Conservation (phyloP, 1,140 invertebrate species). For the Tetragnatha versicolor region DNA sequence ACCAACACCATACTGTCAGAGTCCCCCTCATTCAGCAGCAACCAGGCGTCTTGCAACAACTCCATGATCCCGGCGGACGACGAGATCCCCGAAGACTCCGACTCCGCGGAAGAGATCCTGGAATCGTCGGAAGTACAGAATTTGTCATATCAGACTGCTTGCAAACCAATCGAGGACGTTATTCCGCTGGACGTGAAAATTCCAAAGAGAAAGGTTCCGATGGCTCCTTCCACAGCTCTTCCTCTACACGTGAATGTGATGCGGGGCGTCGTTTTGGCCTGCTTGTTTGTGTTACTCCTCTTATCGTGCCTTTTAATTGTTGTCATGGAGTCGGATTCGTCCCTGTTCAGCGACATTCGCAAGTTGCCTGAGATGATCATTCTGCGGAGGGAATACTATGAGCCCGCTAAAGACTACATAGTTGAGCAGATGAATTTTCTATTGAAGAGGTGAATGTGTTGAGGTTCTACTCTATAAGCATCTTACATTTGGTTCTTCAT, state of each 20-base stretch:
- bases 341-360: constrained; percentile 73
- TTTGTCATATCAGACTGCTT: constrained; percentile 4
- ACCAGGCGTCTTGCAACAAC: constrained; percentile 19
- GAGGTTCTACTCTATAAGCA: neutral
- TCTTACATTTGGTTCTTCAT: neutral
- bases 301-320: constrained; percentile 60
- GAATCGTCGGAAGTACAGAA: constrained; percentile 14
- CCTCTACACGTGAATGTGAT: constrained; percentile 66
- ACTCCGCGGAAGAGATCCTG: constrained; percentile 28
- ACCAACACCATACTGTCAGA: constrained; percentile 42
- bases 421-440: constrained; percentile 52
- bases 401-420: constrained; percentile 76
- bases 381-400: constrained; percentile 80
- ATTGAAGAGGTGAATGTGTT: constrained; percentile 38
- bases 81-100: constrained; percentile 20
- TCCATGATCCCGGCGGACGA: constrained; percentile 10
- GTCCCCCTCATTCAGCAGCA: constrained; percentile 38
- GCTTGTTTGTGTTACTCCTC: constrained; percentile 67
- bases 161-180: constrained; percentile 10
- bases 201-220: constrained; percentile 56
- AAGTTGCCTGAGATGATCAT: constrained; percentile 80
- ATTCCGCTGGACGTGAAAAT: constrained; percentile 48
- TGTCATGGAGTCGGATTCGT: constrained; percentile 72
- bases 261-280: constrained; percentile 75
- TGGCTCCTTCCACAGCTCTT: constrained; percentile 54